Conservation (phyloP, 2,888 invertebrate species). For the Sinohyriopsis cumingii region DNA sequence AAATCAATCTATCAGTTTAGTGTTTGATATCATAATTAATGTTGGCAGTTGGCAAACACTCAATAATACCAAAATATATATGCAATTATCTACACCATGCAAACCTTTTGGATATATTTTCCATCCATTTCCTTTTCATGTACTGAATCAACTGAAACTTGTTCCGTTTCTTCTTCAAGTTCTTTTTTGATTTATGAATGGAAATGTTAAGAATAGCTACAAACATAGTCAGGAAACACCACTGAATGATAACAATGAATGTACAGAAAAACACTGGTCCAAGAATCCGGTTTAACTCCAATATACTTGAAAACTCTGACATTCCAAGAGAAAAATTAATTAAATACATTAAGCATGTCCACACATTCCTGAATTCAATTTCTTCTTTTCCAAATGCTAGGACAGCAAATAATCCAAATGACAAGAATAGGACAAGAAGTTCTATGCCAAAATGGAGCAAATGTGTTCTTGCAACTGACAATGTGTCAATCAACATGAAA, state of each 20-base stretch:
- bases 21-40: too few relatives aligned
- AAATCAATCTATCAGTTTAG: too few relatives aligned
- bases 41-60: too few relatives aligned
- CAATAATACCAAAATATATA: too few relatives aligned
- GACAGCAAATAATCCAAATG: slow-evolving; percentile 31
- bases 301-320: slow-evolving; percentile 25
- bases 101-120: too few relatives aligned
- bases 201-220: slow-evolving; percentile 36
- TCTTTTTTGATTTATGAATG: slow-evolving; percentile 13
- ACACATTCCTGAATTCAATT: slow-evolving; percentile 21
- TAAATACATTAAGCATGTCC: slow-evolving; percentile 17
- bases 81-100: too few relatives aligned
- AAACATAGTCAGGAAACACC: slow-evolving; percentile 31
- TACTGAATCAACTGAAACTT: slow-evolving; percentile 32
- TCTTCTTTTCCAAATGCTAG: slow-evolving; percentile 31
- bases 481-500: slow-evolving; percentile 28
- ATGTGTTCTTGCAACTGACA: slow-evolving; percentile 12
- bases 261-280: slow-evolving; percentile 38
- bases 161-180: slow-evolving; percentile 15
- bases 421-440: slow-evolving; percentile 16
- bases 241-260: slow-evolving; percentile 22
- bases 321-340: slow-evolving; percentile 31
- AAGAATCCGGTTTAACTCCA: slow-evolving; percentile 12
- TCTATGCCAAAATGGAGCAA: slow-evolving; percentile 26
- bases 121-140: slow-evolving; percentile 18